Evolutionary conservation across 2,888 invertebrate genomes (phyloP).

Genomic region (Polyommatus icarus): DNA sequence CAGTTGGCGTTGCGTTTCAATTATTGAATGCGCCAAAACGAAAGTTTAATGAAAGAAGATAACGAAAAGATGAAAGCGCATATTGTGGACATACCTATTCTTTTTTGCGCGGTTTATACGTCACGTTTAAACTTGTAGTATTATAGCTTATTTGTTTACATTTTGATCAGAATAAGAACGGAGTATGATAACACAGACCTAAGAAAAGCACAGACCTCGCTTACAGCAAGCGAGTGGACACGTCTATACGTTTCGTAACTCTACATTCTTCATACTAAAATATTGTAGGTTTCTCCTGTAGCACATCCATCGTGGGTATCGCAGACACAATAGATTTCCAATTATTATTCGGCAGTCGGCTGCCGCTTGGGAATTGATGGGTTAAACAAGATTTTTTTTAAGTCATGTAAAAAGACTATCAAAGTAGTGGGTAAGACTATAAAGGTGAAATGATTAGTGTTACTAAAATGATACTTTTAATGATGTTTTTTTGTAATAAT

Average conservation of each 20-base stretch:
- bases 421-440: background rate
- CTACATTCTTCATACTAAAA: background rate
- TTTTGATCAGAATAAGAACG: background rate
- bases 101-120: no score
- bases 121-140: background rate
- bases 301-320: no score
- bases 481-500: constrained; percentile 17
- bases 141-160: background rate
- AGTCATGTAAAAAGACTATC: background rate
- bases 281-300: background rate
- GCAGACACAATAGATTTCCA: no score
- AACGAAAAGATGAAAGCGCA: no score
- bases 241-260: background rate
- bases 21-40: no score
- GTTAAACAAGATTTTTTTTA: background rate
- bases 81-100: no score
- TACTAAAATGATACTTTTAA: background rate
- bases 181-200: background rate
- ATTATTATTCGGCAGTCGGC: no score
- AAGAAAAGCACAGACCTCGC: constrained; percentile 1
- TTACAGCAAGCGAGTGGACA: constrained; percentile 5
- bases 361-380: no score
- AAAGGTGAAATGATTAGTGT: no score
- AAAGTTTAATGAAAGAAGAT: no score
- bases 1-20: no score